phyloP scores from a whole-genome alignment of 2,113 vertebrate genomes.

The Tiliqua scincoides region DNA sequence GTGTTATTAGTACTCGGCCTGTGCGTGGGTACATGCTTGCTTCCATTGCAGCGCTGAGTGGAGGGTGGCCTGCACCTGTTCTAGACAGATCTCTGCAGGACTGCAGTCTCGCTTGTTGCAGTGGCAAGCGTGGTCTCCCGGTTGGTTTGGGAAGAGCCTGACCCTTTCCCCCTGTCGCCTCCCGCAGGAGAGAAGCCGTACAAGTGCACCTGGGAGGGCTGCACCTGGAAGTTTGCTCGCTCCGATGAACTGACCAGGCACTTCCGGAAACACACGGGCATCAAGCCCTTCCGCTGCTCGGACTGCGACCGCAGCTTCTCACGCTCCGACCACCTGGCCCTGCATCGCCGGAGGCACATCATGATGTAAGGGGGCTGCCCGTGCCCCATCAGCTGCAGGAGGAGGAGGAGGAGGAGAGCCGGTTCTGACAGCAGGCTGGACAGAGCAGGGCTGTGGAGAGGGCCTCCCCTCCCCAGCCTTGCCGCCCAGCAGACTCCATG shows the following conservation, averaged over 20 bases:
- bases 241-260: slow-evolving; percentile 96
- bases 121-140: too few species aligned
- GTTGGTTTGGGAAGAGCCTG: not conserved
- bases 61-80: too few species aligned
- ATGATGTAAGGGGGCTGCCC: slow-evolving; percentile 87
- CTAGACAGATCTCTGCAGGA: too few species aligned
- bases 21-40: too few species aligned
- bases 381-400: accelerated
- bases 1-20: too few species aligned
- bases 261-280: slow-evolving; percentile 97
- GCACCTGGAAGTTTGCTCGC: slow-evolving; percentile 94
- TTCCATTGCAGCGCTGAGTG: too few species aligned
- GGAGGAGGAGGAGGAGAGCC: not conserved
- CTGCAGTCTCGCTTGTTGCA: too few species aligned
- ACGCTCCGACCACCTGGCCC: slow-evolving; percentile 93
- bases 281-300: slow-evolving; percentile 97
- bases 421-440: not conserved
- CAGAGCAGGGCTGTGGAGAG: not conserved
- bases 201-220: slow-evolving; percentile 96
- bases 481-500: not conserved
- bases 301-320: slow-evolving; percentile 98
- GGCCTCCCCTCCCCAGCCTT: not conserved
- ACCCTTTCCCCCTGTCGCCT: slow-evolving; percentile 33
- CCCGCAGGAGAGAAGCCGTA: slow-evolving; percentile 94
- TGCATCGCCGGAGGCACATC: slow-evolving; percentile 93